Evolutionary conservation across 2,113 vertebrate genomes (phyloP).

Genomic region (Labeo catla): DNA sequence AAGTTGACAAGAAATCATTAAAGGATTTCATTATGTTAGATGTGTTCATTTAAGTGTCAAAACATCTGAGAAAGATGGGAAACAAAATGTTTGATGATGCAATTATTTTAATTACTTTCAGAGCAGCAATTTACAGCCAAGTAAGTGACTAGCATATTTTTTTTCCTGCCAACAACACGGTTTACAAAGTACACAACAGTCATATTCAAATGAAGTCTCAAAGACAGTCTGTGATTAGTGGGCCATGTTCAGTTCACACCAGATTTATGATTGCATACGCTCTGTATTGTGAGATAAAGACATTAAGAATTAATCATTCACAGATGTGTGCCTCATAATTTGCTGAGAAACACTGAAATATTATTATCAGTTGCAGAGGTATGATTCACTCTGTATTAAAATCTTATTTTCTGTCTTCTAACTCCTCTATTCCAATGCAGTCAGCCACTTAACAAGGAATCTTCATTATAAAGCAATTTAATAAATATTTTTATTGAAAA

Average conservation of each 20-base stretch:
- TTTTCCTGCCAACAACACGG: slow-evolving; percentile 19
- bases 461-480: not conserved
- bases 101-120: slow-evolving; percentile 42
- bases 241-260: slow-evolving; percentile 14
- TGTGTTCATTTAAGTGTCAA: slow-evolving; percentile 27
- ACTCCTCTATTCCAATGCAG: slow-evolving; percentile 1
- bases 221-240: slow-evolving; percentile 36
- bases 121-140: slow-evolving; percentile 19
- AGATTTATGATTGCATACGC: slow-evolving; percentile 10
- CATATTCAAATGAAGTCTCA: slow-evolving; percentile 20
- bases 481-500: not conserved
- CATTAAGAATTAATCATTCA: slow-evolving; percentile 30
- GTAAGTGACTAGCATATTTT: slow-evolving; percentile 22
- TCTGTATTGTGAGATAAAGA: slow-evolving; percentile 23
- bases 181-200: slow-evolving; percentile 35
- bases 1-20: slow-evolving; percentile 19
- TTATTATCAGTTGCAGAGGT: slow-evolving; percentile 24
- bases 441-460: not conserved
- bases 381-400: not conserved
- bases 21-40: slow-evolving; percentile 26
- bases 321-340: slow-evolving; percentile 26
- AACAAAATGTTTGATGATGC: slow-evolving; percentile 30
- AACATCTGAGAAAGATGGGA: slow-evolving; percentile 34
- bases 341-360: slow-evolving; percentile 7
- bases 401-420: not conserved